phyloP scores from a whole-genome alignment of 2,888 invertebrate genomes.

The Epiperipatus broadwayi region DNA sequence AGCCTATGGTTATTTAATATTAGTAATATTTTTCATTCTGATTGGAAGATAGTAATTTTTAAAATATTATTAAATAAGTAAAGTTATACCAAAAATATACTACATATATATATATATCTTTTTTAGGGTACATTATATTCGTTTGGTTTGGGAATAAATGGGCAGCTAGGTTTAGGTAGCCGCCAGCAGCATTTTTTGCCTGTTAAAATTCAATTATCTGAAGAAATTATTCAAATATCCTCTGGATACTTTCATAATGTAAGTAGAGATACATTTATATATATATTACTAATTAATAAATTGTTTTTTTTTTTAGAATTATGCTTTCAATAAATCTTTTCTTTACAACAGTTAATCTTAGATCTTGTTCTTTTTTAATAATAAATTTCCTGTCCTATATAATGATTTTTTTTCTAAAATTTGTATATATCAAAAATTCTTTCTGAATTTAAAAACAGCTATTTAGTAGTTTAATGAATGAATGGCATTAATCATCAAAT shows the following conservation, averaged over 20 bases:
- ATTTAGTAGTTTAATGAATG: too few relatives aligned
- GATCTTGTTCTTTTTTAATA: slow-evolving; percentile 8
- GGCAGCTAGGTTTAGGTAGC: slow-evolving; percentile 43
- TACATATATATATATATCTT: slow-evolving; percentile 9
- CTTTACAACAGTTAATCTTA: slow-evolving; percentile 5
- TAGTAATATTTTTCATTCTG: too few relatives aligned
- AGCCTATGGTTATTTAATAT: too few relatives aligned
- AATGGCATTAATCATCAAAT: too few relatives aligned
- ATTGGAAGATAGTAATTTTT: too few relatives aligned
- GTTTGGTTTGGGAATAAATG: slow-evolving; percentile 46
- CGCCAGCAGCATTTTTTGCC: slow-evolving; percentile 29
- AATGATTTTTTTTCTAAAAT: too few relatives aligned
- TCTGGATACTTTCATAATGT: slow-evolving; percentile 60
- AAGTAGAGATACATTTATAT: slow-evolving; percentile 25
- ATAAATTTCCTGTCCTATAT: too few relatives aligned
- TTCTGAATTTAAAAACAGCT: too few relatives aligned
- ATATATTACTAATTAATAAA: slow-evolving; percentile 5
- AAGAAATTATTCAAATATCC: slow-evolving; percentile 35
- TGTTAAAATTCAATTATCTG: slow-evolving; percentile 36
- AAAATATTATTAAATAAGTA: slow-evolving; percentile 4
- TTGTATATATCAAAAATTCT: neutral
- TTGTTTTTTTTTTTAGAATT: slow-evolving; percentile 11
- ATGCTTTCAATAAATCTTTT: too few relatives aligned
- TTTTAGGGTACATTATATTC: slow-evolving; percentile 43
- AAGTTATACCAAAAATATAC: neutral